These are phyloP conservation scores for Rhombomys opimus DNA, from an alignment of 2,113 vertebrate species.

Conservation along the genomic window DNA sequence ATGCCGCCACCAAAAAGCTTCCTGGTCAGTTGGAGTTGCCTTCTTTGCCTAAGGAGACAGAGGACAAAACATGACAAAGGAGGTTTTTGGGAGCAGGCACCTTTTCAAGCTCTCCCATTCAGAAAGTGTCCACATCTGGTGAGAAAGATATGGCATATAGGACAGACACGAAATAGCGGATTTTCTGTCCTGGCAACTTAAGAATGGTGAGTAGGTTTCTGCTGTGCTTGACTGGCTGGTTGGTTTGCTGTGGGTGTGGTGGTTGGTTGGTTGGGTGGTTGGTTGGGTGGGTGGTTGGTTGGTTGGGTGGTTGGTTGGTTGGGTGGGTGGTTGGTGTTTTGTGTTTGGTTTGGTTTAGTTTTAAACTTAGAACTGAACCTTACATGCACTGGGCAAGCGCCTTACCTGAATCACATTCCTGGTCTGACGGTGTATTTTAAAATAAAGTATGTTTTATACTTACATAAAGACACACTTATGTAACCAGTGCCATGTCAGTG, in stretches of 20 bases:
- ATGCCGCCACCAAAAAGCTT: conserved; percentile 75
- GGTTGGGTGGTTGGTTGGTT: not conserved
- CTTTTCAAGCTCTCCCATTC: conserved; percentile 78
- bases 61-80: conserved; percentile 74
- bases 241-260: not conserved
- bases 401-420: not conserved
- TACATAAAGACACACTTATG: not conserved
- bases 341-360: not conserved
- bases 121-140: conserved; percentile 73
- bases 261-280: not conserved
- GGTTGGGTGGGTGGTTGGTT: not conserved
- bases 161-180: conserved; percentile 61
- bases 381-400: not conserved
- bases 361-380: not conserved
- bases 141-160: conserved; percentile 49
- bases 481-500: not conserved
- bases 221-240: not conserved
- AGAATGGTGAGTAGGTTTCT: not conserved
- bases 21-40: conserved; percentile 72
- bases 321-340: not conserved
- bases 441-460: not conserved
- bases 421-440: not conserved
- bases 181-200: not conserved
- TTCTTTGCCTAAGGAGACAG: conserved; percentile 71
- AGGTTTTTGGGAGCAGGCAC: conserved; percentile 74